phyloP scores from a whole-genome alignment of 2,113 vertebrate species.

The Atherinomorus stipes region DNA sequence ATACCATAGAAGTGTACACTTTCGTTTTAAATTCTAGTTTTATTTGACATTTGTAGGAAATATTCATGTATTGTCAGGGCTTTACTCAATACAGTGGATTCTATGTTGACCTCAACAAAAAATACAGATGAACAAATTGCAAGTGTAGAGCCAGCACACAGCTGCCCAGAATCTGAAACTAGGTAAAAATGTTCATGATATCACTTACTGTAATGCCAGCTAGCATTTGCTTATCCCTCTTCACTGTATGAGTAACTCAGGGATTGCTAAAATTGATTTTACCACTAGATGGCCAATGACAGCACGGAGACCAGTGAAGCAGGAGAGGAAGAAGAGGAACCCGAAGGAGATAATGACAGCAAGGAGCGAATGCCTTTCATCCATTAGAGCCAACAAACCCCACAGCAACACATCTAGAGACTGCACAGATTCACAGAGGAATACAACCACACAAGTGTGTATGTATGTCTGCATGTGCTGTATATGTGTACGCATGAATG shows the following conservation, averaged over 20 bases:
- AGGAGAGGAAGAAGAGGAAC: slow-evolving; percentile 97
- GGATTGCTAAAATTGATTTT: slow-evolving; percentile 19
- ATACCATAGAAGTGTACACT: background rate
- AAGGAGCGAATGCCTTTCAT: slow-evolving; percentile 99
- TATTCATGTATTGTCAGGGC: background rate
- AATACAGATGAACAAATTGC: background rate
- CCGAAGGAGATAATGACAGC: slow-evolving; percentile 94
- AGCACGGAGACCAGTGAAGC: slow-evolving; percentile 99
- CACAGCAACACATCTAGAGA: slow-evolving; percentile 19
- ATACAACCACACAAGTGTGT: slow-evolving; percentile 85
- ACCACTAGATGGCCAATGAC: slow-evolving; percentile 95
- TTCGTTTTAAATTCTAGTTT: background rate
- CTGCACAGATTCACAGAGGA: slow-evolving; percentile 59
- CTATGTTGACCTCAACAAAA: slow-evolving; percentile 54
- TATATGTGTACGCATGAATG: slow-evolving; percentile 61
- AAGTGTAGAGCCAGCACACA: background rate
- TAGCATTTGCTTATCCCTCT: background rate
- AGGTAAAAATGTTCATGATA: background rate
- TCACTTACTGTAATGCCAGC: background rate
- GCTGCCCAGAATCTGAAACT: background rate
- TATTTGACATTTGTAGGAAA: background rate
- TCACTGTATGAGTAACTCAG: background rate
- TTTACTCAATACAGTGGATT: slow-evolving; percentile 34
- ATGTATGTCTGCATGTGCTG: slow-evolving; percentile 68
- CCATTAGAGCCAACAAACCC: slow-evolving; percentile 83